Evolutionary conservation across 2,888 invertebrate genomes (phyloP).

Genomic region (Phlogophora meticulosa): DNA sequence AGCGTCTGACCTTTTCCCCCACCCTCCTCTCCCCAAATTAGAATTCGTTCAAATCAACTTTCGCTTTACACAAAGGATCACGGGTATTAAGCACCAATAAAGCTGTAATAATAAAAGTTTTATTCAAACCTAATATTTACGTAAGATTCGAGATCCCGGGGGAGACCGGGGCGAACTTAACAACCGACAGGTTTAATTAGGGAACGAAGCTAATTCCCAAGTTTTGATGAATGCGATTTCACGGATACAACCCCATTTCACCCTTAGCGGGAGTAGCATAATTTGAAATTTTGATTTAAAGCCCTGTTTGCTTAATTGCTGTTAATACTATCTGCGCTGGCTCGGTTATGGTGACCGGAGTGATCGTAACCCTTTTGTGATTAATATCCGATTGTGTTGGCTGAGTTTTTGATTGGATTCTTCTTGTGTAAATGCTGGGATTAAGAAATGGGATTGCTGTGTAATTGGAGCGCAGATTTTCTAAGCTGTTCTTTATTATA

Average conservation of each 20-base stretch:
- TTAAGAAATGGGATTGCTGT: conserved; percentile 31
- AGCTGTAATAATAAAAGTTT: conserved; percentile 84
- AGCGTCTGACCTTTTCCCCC: conserved; percentile 44
- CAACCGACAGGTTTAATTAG: conserved; percentile 89
- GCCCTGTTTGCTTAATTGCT: conserved; percentile 82
- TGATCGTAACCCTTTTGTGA: conserved; percentile 56
- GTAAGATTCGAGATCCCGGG: conserved; percentile 77
- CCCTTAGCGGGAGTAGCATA: conserved; percentile 73
- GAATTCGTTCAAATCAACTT: conserved; percentile 72
- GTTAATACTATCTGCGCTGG: conserved; percentile 72
- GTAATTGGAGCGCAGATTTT: conserved; percentile 23
- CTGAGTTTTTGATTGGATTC: conserved; percentile 56
- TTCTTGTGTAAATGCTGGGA: conserved; percentile 46
- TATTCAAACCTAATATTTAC: conserved; percentile 86
- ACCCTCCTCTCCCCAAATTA: conserved; percentile 55
- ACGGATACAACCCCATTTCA: conserved; percentile 79
- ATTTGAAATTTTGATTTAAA: conserved; percentile 88
- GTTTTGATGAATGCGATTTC: conserved; percentile 90
- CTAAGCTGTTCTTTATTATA: conserved; percentile 2
- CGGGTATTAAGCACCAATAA: conserved; percentile 78
- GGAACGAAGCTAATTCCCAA: conserved; percentile 87
- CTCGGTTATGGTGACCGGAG: conserved; percentile 58
- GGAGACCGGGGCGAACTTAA: conserved; percentile 78
- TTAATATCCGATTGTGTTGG: conserved; percentile 49
- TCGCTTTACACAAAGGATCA: conserved; percentile 66